These are phyloP conservation scores for Formicarius rufipectus DNA, from an alignment of 2,113 vertebrate species.

Conservation along the genomic window DNA sequence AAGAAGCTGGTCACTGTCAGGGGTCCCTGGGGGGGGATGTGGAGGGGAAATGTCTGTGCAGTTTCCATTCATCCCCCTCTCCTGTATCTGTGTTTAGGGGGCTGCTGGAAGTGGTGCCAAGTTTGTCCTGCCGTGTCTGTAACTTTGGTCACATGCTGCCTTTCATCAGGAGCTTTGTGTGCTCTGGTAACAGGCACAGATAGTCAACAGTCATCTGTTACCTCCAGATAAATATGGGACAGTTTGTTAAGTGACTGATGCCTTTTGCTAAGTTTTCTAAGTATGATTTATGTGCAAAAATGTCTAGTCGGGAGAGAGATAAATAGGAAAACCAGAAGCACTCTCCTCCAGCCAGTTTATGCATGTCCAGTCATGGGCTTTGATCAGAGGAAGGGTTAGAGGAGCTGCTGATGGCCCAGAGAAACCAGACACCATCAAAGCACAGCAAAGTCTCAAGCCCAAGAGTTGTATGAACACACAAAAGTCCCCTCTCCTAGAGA, in stretches of 20 bases:
- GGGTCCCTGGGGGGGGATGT: neutral
- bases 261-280: constrained; percentile 26
- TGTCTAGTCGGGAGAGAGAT: neutral
- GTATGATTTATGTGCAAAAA: constrained; percentile 32
- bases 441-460: neutral
- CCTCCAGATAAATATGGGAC: constrained; percentile 30
- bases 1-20: neutral
- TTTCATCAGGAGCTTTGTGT: constrained; percentile 13
- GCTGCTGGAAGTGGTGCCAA: neutral
- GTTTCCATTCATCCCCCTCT: neutral
- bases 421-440: neutral
- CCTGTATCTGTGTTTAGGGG: neutral
- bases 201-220: neutral
- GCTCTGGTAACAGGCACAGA: neutral
- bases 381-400: neutral
- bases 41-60: neutral
- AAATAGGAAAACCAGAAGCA: neutral
- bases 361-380: neutral
- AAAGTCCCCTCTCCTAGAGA: neutral
- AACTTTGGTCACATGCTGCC: neutral
- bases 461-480: rapidly evolving
- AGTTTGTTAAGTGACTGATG: constrained; percentile 48
- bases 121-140: rapidly evolving
- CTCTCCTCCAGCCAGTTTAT: neutral
- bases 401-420: neutral